Conservation (phyloP, 37 sponge, comb jelly and placozoan species). For the Spongilla lacustris region DNA sequence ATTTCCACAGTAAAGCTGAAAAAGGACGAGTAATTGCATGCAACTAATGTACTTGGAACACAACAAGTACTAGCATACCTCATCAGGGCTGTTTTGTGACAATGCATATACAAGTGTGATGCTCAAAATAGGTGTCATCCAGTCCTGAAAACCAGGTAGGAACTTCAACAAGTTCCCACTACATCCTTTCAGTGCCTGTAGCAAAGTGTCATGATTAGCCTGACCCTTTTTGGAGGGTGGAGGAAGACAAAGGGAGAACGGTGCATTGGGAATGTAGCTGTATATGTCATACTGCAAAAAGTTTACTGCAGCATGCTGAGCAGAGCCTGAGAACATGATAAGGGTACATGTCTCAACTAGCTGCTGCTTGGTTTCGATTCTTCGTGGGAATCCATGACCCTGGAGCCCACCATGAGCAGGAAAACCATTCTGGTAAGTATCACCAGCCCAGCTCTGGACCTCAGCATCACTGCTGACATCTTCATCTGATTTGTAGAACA, state of each 20-base stretch:
- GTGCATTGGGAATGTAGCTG: constrained; percentile 79
- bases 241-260: constrained; percentile 44
- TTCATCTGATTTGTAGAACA: too few relatives aligned
- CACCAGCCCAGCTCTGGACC: too few relatives aligned
- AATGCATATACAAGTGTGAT: constrained; percentile 12
- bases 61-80: constrained; percentile 32
- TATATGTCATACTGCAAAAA: constrained; percentile 68
- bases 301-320: constrained; percentile 73
- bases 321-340: too few relatives aligned
- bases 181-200: constrained; percentile 26
- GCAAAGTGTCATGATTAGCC: constrained; percentile 31
- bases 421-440: too few relatives aligned
- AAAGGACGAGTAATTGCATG: neutral
- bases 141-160: constrained; percentile 10
- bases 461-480: too few relatives aligned
- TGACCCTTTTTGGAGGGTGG: constrained; percentile 59
- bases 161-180: too few relatives aligned
- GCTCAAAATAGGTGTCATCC: neutral
- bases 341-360: too few relatives aligned
- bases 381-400: too few relatives aligned
- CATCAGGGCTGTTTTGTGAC: constrained; percentile 46
- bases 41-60: too few relatives aligned
- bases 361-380: too few relatives aligned
- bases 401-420: too few relatives aligned
- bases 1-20: neutral